Evolutionary conservation across 2,888 invertebrate species (phyloP).

Genomic region (Oligia strigilis): DNA sequence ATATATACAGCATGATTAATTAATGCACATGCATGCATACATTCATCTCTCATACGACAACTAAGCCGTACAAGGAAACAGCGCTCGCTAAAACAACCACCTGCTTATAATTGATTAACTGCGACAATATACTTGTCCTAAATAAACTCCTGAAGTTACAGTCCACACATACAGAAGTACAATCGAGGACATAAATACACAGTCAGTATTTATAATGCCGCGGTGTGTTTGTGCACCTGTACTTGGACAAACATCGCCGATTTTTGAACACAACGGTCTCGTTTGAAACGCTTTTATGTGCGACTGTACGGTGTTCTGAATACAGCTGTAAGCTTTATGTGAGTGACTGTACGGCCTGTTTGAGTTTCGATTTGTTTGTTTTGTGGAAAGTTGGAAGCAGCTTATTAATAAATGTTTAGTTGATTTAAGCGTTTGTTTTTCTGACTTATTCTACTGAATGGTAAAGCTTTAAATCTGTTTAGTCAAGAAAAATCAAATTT

Average conservation of each 20-base stretch:
- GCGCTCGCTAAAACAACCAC: slow-evolving; percentile 47
- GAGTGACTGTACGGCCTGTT: slow-evolving; percentile 52
- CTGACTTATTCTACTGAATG: background rate
- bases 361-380: slow-evolving; percentile 54
- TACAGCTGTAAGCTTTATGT: slow-evolving; percentile 45
- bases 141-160: slow-evolving; percentile 73
- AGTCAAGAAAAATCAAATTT: background rate
- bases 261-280: slow-evolving; percentile 63
- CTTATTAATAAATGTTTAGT: slow-evolving; percentile 44
- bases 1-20: slow-evolving; percentile 42
- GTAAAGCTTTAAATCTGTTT: background rate
- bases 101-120: slow-evolving; percentile 66
- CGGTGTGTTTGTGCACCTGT: slow-evolving; percentile 77
- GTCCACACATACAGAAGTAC: slow-evolving; percentile 56
- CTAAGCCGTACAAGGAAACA: slow-evolving; percentile 36
- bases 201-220: slow-evolving; percentile 71
- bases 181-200: slow-evolving; percentile 67
- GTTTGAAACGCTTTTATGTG: slow-evolving; percentile 57
- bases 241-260: slow-evolving; percentile 67
- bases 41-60: slow-evolving; percentile 44
- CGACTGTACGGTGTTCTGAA: slow-evolving; percentile 43
- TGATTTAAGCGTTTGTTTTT: slow-evolving; percentile 28
- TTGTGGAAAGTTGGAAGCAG: slow-evolving; percentile 33
- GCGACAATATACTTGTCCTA: slow-evolving; percentile 70
- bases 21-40: slow-evolving; percentile 43